Percentiles rank a stretch among this genome's conserved stretches.
These are phyloP conservation scores for Papilio polyxenes DNA, from an alignment of 1,140 invertebrate species.

Conservation along the genomic window DNA sequence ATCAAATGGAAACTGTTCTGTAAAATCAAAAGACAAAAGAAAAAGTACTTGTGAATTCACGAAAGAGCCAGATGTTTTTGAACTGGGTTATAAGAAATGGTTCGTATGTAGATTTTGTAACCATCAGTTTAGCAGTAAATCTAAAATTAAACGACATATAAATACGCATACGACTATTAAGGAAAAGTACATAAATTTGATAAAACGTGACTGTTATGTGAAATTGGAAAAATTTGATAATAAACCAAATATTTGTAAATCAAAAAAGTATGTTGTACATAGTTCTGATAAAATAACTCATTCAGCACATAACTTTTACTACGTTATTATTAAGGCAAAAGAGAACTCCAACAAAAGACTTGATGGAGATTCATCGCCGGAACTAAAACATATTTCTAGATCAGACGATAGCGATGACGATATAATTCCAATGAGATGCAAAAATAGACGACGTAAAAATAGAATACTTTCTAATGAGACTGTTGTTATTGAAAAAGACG, in stretches of 20 bases:
- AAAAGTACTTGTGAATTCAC: conserved; percentile 28
- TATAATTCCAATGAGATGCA: conserved; percentile 36
- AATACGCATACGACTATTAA: conserved; percentile 41
- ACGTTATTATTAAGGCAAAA: conserved; percentile 49
- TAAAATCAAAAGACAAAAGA: conserved; percentile 33
- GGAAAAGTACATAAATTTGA: conserved; percentile 46
- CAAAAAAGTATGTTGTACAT: conserved; percentile 51
- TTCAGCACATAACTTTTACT: conserved; percentile 49
- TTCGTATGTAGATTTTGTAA: conserved; percentile 61
- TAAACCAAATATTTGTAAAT: conserved; percentile 56
- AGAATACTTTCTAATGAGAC: conserved; percentile 64
- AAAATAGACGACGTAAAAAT: conserved; percentile 46
- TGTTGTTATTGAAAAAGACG: conserved; percentile 52
- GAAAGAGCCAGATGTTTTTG: conserved; percentile 43
- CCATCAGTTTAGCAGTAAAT: conserved; percentile 45
- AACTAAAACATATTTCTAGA: background rate
- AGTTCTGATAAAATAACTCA: conserved; percentile 54
- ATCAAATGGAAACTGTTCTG: conserved; percentile 30
- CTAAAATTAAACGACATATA: conserved; percentile 46
- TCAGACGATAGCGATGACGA: conserved; percentile 53
- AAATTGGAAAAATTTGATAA: conserved; percentile 56
- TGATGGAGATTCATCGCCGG: background rate
- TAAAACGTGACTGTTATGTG: conserved; percentile 53
- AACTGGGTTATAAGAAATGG: conserved; percentile 51
- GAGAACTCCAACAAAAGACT: background rate